These are phyloP conservation scores for Perdita meconis DNA, from an alignment of 2,888 invertebrate genomes.

Conservation along the genomic window DNA sequence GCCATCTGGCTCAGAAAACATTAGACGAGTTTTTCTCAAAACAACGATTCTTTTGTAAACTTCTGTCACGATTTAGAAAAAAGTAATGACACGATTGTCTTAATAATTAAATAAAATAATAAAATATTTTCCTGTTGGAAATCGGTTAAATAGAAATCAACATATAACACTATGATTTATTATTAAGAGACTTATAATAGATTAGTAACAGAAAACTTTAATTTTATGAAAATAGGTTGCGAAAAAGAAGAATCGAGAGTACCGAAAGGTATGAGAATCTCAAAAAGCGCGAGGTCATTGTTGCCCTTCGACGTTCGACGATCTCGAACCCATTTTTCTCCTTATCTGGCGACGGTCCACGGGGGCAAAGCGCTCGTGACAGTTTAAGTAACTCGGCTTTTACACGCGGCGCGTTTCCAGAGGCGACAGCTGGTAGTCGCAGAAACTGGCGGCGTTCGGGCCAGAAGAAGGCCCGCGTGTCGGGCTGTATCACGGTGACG, in stretches of 20 bases:
- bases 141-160: no score
- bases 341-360: background rate
- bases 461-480: constrained; percentile 16
- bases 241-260: constrained; percentile 24
- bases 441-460: constrained; percentile 29
- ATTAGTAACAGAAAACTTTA: no score
- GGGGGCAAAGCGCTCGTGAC: constrained; percentile 39
- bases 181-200: no score
- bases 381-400: constrained; percentile 40
- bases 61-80: no score
- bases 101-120: no score
- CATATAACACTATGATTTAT: no score
- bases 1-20: no score
- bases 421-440: constrained; percentile 63
- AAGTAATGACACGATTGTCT: no score
- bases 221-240: constrained; percentile 51
- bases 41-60: no score
- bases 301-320: constrained; percentile 18
- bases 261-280: constrained; percentile 25
- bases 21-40: no score
- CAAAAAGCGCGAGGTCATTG: constrained; percentile 11
- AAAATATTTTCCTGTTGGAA: no score
- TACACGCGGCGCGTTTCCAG: background rate
- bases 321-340: constrained; percentile 31
- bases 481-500: constrained; percentile 69